Evolutionary conservation across 2,113 vertebrate genomes (phyloP), one percentile per base, ranked within the genome.

Genomic region (Macrotus californicus): DNA sequence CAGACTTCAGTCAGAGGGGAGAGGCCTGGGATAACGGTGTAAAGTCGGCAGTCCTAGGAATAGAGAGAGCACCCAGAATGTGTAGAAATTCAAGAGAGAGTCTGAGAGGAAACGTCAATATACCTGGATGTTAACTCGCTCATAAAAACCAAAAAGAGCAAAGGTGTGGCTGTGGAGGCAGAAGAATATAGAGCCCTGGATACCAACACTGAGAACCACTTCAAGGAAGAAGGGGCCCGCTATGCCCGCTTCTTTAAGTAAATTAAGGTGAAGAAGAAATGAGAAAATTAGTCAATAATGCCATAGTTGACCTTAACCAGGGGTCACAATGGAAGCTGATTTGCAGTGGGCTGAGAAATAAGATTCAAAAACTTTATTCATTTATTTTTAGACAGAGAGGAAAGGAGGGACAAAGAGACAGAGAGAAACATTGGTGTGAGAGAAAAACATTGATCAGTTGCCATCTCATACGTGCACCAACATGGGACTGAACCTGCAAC

Each of bases 141-240:
- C 13, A 16, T 22, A 80, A 39, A 83, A 89, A 84, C 0, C 8
- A 94, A 54, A 34, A 76, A 41, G 5, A 69, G 26, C 14, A 31
- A 21, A 13, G 14, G 21, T 15, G 4, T 21, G 8, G 19, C 26
- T 13, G 2, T 5, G 0, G 39, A 81, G 15, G 39, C 5, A 75
- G 54, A 36, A 52, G 66, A 67, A 54, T 0, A 16, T 1, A 5
- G 34, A 7, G 0, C 10, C 13, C n/a, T n/a, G 3, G 3, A n/a
- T 19, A 5, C 12, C 66, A 80, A 84, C 36, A 59, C 6, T 4
- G 16, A 66, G 24, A 72, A 72, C 12, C 16, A 66, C 69, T 46
- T 56, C 75, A 19, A 26, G 64, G 26, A 76, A 24, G 5, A 18
- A 36, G 36, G 9, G 6, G 5, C 6, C 26, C 34, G 10, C 6